phyloP scores from a whole-genome alignment of 2,113 vertebrate genomes.

The Heterocephalus glaber region DNA sequence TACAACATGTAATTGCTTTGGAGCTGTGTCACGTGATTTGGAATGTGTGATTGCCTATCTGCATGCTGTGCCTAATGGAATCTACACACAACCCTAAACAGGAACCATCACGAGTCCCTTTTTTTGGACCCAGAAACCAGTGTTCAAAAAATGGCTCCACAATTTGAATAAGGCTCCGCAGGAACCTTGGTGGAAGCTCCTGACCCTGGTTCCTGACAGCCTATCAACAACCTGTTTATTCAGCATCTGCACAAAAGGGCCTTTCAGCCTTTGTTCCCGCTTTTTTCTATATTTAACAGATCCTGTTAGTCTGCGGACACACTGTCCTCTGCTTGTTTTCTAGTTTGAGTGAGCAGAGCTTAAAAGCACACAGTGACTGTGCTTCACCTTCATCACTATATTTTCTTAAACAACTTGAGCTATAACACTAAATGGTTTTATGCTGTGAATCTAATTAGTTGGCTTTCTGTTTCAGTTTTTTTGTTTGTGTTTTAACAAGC shows the following conservation, averaged over 20 bases:
- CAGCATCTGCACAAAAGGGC: fast-evolving
- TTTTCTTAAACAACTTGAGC: constrained; percentile 57
- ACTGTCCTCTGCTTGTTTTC: neutral
- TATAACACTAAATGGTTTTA: constrained; percentile 35
- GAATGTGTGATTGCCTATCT: neutral
- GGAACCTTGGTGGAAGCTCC: neutral
- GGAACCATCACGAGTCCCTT: neutral
- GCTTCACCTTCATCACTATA: neutral
- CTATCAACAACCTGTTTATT: neutral
- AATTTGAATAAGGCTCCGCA: neutral
- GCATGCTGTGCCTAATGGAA: neutral
- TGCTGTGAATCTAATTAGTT: constrained; percentile 78
- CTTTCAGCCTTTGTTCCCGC: neutral
- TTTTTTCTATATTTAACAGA: neutral
- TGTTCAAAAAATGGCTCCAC: neutral
- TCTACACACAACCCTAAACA: neutral
- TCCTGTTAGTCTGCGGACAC: neutral
- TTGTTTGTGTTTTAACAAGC: constrained; percentile 58
- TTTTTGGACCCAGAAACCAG: neutral
- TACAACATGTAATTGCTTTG: neutral
- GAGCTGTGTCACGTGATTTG: neutral
- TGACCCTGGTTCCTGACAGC: neutral
- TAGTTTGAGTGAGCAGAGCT: neutral
- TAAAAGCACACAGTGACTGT: neutral
- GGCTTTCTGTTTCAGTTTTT: neutral